Evolutionary conservation across 2,888 invertebrate genomes (phyloP).

Genomic region (Nemotelus nigrinus): DNA sequence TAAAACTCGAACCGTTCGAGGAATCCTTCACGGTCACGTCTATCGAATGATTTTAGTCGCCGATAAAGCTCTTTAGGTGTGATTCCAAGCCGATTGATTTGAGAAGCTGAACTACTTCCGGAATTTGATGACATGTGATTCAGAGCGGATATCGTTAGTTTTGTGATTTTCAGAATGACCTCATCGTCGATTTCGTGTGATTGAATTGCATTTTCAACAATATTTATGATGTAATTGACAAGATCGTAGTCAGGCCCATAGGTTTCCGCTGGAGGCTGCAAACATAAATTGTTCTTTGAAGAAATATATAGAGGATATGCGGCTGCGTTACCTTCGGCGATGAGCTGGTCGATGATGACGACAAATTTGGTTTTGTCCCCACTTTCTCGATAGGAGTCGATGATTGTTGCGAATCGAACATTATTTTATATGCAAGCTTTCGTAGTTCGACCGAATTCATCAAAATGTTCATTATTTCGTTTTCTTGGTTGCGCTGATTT

Average conservation of each 20-base stretch:
- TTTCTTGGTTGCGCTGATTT: conserved; percentile 41
- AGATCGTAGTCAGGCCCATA: conserved; percentile 59
- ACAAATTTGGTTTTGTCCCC: conserved; percentile 29
- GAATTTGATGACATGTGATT: conserved; percentile 50
- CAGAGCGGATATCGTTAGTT: conserved; percentile 58
- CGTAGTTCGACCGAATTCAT: conserved; percentile 48
- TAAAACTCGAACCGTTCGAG: conserved; percentile 61
- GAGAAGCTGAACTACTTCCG: conserved; percentile 6
- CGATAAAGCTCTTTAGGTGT: conserved; percentile 62
- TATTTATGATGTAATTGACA: conserved; percentile 61
- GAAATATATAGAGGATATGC: not conserved
- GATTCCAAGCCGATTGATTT: conserved; percentile 53
- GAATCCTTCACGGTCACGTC: conserved; percentile 61
- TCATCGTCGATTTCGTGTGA: conserved; percentile 60
- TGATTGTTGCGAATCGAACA: conserved; percentile 49
- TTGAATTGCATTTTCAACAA: conserved; percentile 61
- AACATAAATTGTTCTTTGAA: not conserved
- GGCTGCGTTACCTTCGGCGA: conserved; percentile 49
- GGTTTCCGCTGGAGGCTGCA: conserved; percentile 45
- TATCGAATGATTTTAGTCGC: conserved; percentile 60
- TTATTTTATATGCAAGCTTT: conserved; percentile 48
- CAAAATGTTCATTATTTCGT: conserved; percentile 47
- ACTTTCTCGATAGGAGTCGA: conserved; percentile 48
- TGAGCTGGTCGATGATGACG: conserved; percentile 41
- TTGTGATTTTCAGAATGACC: conserved; percentile 60